Conservation (phyloP, 2,888 invertebrate genomes). For the Alitta virens region DNA sequence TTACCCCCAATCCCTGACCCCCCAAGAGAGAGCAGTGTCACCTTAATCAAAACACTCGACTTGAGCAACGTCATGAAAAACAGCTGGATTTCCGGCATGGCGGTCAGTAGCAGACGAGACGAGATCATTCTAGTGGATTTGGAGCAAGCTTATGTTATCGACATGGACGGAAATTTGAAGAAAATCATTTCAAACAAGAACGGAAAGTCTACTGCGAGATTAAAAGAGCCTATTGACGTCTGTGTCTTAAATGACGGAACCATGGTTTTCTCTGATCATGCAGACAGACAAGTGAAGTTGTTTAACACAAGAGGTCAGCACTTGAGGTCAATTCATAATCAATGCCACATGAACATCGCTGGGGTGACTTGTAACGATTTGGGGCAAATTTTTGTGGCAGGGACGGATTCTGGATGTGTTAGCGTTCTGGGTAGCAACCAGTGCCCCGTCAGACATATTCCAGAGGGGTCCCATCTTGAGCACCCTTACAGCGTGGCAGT, state of each 20-base stretch:
- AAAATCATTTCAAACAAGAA: conserved; percentile 1
- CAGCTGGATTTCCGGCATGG: conserved; percentile 27
- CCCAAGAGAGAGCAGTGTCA: conserved; percentile 10
- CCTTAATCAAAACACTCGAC: conserved; percentile 15
- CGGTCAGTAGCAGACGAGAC: conserved; percentile 17
- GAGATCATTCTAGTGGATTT: conserved; percentile 25
- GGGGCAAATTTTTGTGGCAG: conserved; percentile 22
- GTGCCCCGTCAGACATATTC: too few relatives aligned
- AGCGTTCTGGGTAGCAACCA: conserved; percentile 10
- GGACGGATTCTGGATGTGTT: conserved; percentile 20
- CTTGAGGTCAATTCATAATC: conserved; percentile 14
- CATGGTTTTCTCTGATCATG: conserved; percentile 23
- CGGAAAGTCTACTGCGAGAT: background rate
- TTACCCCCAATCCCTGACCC: conserved; percentile 11
- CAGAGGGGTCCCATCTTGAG: conserved; percentile 9
- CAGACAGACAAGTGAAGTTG: conserved; percentile 24
- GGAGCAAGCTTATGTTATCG: conserved; percentile 19
- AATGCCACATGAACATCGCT: conserved; percentile 23
- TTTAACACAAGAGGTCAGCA: conserved; percentile 21
- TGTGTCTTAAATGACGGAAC: conserved; percentile 16
- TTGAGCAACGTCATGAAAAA: conserved; percentile 21
- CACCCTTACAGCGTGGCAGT: conserved; percentile 29
- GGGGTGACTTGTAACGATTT: conserved; percentile 19
- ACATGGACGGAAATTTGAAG: conserved; percentile 21
- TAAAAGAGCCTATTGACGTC: conserved; percentile 23